Evolutionary conservation across 1,140 invertebrate species (phyloP).

Genomic region (Drosophila tristis): DNA sequence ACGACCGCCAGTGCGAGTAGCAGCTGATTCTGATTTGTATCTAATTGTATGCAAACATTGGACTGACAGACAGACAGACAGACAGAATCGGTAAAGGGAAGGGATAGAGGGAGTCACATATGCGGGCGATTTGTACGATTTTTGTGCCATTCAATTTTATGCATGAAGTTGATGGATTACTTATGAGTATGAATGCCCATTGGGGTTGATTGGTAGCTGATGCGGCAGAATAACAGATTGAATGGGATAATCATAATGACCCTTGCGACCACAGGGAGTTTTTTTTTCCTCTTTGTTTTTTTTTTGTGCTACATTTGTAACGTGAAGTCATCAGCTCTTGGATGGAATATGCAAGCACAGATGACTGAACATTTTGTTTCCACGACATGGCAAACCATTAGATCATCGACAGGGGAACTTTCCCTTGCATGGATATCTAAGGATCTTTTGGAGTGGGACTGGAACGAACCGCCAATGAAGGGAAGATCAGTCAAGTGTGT

Average conservation of each 20-base stretch:
- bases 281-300: neutral
- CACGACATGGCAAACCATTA: neutral
- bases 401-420: neutral
- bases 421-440: neutral
- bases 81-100: neutral
- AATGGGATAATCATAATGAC: constrained; percentile 44
- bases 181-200: constrained; percentile 36
- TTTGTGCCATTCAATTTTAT: constrained; percentile 72
- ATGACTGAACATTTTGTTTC: constrained; percentile 2
- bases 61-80: constrained; percentile 40
- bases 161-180: constrained; percentile 79
- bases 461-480: neutral
- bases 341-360: neutral
- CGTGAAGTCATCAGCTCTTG: neutral
- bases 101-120: constrained; percentile 39
- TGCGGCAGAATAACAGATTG: constrained; percentile 45
- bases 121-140: constrained; percentile 74
- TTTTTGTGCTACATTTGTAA: neutral
- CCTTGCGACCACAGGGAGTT: constrained; percentile 27
- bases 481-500: constrained; percentile 18
- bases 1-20: constrained; percentile 9
- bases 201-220: constrained; percentile 14
- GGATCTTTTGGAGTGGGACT: neutral
- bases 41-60: constrained; percentile 79
- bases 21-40: constrained; percentile 80